phyloP scores from a whole-genome alignment of 1,140 invertebrate genomes.

The Oscheius sp. region DNA sequence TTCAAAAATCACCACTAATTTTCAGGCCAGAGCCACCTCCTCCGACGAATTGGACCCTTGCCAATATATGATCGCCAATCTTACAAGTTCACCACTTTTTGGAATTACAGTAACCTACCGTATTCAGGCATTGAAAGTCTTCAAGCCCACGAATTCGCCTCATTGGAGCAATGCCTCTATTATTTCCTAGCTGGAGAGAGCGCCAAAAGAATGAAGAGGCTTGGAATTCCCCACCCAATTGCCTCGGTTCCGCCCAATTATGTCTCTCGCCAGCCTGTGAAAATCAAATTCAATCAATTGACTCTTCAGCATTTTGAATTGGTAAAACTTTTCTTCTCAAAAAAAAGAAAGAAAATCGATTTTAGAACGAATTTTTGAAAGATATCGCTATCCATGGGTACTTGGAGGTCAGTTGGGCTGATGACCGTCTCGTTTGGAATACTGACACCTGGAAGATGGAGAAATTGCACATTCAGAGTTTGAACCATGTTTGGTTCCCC shows the following conservation, averaged over 20 bases:
- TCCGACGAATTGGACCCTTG: slow-evolving; percentile 47
- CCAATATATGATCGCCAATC: slow-evolving; percentile 49
- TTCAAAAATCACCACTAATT: background rate
- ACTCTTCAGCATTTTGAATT: slow-evolving; percentile 59
- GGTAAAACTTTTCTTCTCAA: slow-evolving; percentile 35
- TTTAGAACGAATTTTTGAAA: slow-evolving; percentile 59
- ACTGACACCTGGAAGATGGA: slow-evolving; percentile 53
- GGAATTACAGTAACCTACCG: background rate
- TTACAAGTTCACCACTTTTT: slow-evolving; percentile 40
- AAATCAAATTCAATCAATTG: slow-evolving; percentile 47
- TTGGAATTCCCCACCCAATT: slow-evolving; percentile 53
- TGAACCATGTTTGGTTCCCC: slow-evolving; percentile 55
- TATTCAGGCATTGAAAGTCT: slow-evolving; percentile 45
- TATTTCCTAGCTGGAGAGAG: slow-evolving; percentile 57
- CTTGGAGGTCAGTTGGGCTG: slow-evolving; percentile 53
- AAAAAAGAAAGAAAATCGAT: background rate
- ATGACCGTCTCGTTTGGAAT: slow-evolving; percentile 52
- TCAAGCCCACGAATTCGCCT: slow-evolving; percentile 53
- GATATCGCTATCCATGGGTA: slow-evolving; percentile 58
- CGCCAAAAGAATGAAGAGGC: slow-evolving; percentile 42
- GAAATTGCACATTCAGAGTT: slow-evolving; percentile 51
- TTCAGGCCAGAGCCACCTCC: slow-evolving; percentile 32
- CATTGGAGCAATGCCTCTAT: slow-evolving; percentile 59
- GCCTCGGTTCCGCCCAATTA: slow-evolving; percentile 54
- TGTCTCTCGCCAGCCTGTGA: slow-evolving; percentile 30